Conservation (phyloP, 2,113 vertebrate species). For the Corapipo altera region DNA sequence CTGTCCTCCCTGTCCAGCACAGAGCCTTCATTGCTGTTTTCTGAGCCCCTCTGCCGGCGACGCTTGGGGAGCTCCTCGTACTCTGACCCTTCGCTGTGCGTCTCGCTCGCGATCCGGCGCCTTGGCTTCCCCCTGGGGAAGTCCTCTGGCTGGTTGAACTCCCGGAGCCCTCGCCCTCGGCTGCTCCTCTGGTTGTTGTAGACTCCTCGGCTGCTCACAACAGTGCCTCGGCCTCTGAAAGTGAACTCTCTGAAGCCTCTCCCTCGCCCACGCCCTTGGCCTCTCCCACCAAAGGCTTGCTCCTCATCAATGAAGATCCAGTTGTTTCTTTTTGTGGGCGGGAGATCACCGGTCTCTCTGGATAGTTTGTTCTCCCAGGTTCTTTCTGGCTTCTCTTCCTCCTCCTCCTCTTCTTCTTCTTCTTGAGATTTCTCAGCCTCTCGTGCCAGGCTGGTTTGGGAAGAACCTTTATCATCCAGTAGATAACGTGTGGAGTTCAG, state of each 20-base stretch:
- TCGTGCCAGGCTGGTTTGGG: neutral
- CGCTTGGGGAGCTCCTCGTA: conserved; percentile 96
- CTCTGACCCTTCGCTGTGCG: conserved; percentile 93
- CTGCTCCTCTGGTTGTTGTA: conserved; percentile 76
- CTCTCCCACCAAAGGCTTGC: conserved; percentile 90
- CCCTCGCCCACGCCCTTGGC: conserved; percentile 83
- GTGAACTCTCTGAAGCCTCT: conserved; percentile 90
- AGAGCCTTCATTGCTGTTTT: conserved; percentile 76
- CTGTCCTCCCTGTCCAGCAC: conserved; percentile 72
- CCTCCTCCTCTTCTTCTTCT: conserved; percentile 74
- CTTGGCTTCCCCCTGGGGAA: conserved; percentile 86
- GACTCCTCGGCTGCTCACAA: conserved; percentile 29
- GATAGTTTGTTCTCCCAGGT: conserved; percentile 79
- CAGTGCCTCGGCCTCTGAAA: conserved; percentile 79
- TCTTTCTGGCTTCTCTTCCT: conserved; percentile 79
- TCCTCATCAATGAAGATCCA: conserved; percentile 99
- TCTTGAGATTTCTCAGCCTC: conserved; percentile 77
- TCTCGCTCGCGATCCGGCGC: conserved; percentile 92
- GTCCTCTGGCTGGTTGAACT: conserved; percentile 84
- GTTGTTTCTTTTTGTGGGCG: conserved; percentile 87
- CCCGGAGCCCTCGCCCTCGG: conserved; percentile 82
- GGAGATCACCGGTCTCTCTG: conserved; percentile 77
- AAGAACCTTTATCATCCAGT: conserved; percentile 74
- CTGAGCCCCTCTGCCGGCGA: conserved; percentile 84
- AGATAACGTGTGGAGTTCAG: conserved; percentile 48